Conservation (phyloP, 64 coral and sea anemone genomes). For the Hydrozoanthus tunicans region DNA sequence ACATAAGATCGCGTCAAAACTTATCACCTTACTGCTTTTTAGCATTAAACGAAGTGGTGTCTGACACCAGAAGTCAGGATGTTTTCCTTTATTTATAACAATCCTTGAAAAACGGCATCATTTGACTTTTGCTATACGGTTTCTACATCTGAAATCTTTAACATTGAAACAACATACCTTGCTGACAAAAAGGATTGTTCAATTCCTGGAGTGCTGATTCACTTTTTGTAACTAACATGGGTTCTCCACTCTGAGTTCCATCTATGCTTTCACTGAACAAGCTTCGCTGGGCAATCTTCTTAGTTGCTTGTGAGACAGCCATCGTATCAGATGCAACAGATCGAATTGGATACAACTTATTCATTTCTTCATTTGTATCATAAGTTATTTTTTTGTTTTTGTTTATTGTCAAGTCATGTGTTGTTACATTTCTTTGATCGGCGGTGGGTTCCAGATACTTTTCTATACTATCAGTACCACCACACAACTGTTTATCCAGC, state of each 20-base stretch:
- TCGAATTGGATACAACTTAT: background rate
- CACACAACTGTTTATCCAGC: background rate
- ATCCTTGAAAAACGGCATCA: too few species aligned
- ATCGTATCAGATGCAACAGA: background rate
- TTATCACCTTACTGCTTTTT: too few species aligned
- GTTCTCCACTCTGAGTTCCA: background rate
- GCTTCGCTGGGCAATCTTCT: conserved; percentile 7
- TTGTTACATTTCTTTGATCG: background rate
- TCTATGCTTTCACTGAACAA: background rate
- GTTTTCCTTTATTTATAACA: too few species aligned
- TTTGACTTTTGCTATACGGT: too few species aligned
- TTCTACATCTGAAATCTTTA: too few species aligned
- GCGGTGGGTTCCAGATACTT: background rate
- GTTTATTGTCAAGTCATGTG: background rate
- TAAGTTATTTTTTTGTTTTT: background rate
- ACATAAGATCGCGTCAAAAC: too few species aligned
- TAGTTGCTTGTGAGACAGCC: background rate
- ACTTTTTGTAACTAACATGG: conserved; percentile 2
- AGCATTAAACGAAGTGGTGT: too few species aligned
- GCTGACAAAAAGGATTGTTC: background rate
- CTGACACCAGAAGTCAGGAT: too few species aligned
- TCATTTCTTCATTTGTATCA: background rate
- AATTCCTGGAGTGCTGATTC: conserved; percentile 18
- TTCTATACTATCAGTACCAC: background rate
- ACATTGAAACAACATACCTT: background rate